A percentile compares a stretch with the other conserved stretches of the same genome.
phyloP scores from a whole-genome alignment of 2,888 invertebrate genomes.

The Hyposoter didymator region DNA sequence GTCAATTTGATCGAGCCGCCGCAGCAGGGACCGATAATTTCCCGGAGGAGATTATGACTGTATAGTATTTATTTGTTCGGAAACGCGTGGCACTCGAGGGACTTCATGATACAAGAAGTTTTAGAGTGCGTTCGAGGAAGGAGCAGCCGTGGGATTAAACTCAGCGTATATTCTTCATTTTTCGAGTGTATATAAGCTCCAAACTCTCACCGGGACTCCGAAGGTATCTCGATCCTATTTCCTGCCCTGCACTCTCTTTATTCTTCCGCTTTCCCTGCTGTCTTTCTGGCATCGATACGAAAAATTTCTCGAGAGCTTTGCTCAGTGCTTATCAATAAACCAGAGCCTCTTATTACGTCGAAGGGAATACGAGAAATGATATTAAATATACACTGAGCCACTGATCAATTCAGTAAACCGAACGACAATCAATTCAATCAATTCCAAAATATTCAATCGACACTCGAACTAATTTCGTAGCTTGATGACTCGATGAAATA shows the following conservation, averaged over 20 bases:
- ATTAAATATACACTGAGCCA: neutral
- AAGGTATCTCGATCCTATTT: slow-evolving; percentile 54
- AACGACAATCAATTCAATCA: neutral
- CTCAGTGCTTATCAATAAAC: slow-evolving; percentile 28
- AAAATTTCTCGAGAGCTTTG: slow-evolving; percentile 5
- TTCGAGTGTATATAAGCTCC: slow-evolving; percentile 46
- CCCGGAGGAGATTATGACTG: slow-evolving; percentile 44
- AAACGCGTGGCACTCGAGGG: slow-evolving; percentile 51
- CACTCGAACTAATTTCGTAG: neutral
- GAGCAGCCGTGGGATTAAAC: slow-evolving; percentile 51
- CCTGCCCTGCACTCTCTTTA: slow-evolving; percentile 39
- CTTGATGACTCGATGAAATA: neutral
- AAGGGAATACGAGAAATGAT: neutral
- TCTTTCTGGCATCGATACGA: slow-evolving; percentile 16
- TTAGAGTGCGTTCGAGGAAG: slow-evolving; percentile 41
- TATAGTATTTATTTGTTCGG: slow-evolving; percentile 50
- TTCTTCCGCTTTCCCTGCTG: slow-evolving; percentile 6
- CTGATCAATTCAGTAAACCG: neutral
- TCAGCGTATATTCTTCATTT: slow-evolving; percentile 44
- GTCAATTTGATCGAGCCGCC: slow-evolving; percentile 42
- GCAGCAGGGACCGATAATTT: slow-evolving; percentile 33
- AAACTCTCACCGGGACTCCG: slow-evolving; percentile 39
- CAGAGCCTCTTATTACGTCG: slow-evolving; percentile 5
- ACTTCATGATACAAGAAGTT: slow-evolving; percentile 40
- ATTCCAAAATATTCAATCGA: neutral